Evolutionary conservation across 2,888 invertebrate genomes (phyloP).

Genomic region (Caenorhabditis macrosperma): DNA sequence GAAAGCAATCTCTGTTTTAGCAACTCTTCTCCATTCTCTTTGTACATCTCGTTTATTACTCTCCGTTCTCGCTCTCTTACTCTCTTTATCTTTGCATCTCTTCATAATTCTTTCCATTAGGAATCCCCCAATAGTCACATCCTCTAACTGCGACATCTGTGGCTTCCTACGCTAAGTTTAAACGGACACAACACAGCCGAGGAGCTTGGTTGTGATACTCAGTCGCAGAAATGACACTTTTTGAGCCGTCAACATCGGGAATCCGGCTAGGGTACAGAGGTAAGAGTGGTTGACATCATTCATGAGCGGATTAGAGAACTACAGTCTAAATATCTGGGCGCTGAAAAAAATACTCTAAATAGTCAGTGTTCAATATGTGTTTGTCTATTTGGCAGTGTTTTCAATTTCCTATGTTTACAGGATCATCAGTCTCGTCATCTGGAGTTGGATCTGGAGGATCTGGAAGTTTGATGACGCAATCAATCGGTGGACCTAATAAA

Average conservation of each 20-base stretch:
- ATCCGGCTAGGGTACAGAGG: constrained; percentile 52
- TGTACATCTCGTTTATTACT: background rate
- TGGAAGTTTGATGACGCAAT: constrained; percentile 58
- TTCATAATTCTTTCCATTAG: constrained; percentile 20
- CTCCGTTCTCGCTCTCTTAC: background rate
- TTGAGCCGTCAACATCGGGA: constrained; percentile 61
- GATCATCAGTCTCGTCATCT: constrained; percentile 66
- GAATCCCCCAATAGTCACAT: constrained; percentile 1
- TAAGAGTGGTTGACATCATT: constrained; percentile 22
- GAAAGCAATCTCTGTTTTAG: constrained; percentile 40
- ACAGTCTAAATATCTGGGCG: constrained; percentile 3
- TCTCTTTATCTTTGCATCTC: constrained; percentile 12
- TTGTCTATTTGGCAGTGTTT: background rate
- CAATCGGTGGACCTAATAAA: constrained; percentile 60
- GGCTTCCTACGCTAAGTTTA: background rate
- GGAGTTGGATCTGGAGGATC: constrained; percentile 60
- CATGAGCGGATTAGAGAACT: constrained; percentile 15
- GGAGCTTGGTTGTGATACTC: constrained; percentile 23
- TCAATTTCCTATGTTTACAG: constrained; percentile 48
- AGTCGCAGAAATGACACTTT: constrained; percentile 55
- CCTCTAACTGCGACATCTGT: constrained; percentile 19
- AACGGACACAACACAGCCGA: background rate
- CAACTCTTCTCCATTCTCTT: constrained; percentile 21
- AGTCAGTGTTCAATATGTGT: background rate
- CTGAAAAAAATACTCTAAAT: constrained; percentile 22